phyloP scores from a whole-genome alignment of 2,888 invertebrate species.

The Apamea epomidion region DNA sequence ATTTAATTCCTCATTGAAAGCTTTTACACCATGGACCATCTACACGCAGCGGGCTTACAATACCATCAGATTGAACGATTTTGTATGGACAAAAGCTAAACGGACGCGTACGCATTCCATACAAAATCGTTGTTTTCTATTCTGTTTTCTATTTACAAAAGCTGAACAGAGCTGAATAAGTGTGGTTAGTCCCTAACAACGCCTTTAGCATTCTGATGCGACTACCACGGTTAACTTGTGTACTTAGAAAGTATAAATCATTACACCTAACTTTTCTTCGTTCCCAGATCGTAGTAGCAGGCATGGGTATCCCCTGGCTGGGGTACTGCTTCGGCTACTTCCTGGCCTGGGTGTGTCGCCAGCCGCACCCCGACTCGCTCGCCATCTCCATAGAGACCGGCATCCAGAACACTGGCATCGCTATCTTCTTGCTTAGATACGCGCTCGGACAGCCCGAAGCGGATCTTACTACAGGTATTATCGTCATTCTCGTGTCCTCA shows the following conservation, averaged over 20 bases:
- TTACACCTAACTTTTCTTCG: not conserved
- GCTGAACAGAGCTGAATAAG: no score
- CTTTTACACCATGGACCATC: no score
- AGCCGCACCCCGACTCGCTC: constrained; percentile 92
- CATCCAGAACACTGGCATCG: constrained; percentile 97
- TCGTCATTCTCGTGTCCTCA: not conserved
- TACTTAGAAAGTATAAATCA: not conserved
- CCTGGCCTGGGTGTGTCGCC: constrained; percentile 91
- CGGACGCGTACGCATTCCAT: no score
- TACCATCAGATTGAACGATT: no score
- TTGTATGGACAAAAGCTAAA: no score
- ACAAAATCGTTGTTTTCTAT: no score
- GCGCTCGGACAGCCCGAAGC: constrained; percentile 96
- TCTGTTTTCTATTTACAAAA: no score
- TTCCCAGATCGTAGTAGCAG: constrained; percentile 93
- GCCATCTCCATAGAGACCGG: constrained; percentile 98
- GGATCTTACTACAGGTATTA: constrained; percentile 94
- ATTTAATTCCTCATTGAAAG: no score
- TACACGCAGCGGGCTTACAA: no score
- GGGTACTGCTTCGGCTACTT: constrained; percentile 94
- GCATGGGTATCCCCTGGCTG: constrained; percentile 95
- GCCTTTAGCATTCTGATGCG: no score
- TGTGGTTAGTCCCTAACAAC: no score
- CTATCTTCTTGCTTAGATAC: constrained; percentile 96
- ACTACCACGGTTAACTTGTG: no score